Evolutionary conservation across 1,140 invertebrate genomes (phyloP).

Genomic region (Brachionus rubens): DNA sequence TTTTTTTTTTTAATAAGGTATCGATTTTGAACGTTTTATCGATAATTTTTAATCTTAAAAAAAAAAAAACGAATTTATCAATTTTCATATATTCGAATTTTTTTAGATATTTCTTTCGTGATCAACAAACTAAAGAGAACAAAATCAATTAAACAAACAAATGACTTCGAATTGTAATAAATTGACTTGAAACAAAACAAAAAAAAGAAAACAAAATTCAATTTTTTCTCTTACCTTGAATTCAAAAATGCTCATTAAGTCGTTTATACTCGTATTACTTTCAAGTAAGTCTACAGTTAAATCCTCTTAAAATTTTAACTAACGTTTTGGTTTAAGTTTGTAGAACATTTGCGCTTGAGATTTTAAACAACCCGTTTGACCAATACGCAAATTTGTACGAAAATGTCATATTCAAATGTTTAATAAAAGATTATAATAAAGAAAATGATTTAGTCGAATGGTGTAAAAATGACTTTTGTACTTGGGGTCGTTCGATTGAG

Average conservation of each 20-base stretch:
- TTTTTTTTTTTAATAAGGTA: no score
- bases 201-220: no score
- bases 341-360: background rate
- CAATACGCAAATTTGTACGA: background rate
- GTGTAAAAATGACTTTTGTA: slow-evolving; percentile 46
- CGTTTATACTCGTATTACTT: no score
- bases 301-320: background rate
- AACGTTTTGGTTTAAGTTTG: background rate
- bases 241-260: no score
- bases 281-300: no score
- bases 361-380: background rate
- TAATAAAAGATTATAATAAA: slow-evolving; percentile 22
- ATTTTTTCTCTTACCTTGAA: no score
- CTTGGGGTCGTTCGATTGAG: slow-evolving; percentile 8
- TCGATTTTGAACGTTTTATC: background rate
- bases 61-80: background rate
- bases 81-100: background rate
- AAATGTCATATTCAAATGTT: slow-evolving; percentile 7
- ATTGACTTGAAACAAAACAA: no score
- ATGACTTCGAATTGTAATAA: slow-evolving; percentile 3
- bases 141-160: slow-evolving; percentile 30
- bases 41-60: background rate
- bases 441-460: slow-evolving; percentile 24
- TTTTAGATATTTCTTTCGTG: slow-evolving; percentile 2
- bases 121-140: background rate